A percentile compares a stretch with the other conserved stretches of the same genome.
phyloP scores from a whole-genome alignment of 1,140 invertebrate genomes.

The Archivesica marissinica region DNA sequence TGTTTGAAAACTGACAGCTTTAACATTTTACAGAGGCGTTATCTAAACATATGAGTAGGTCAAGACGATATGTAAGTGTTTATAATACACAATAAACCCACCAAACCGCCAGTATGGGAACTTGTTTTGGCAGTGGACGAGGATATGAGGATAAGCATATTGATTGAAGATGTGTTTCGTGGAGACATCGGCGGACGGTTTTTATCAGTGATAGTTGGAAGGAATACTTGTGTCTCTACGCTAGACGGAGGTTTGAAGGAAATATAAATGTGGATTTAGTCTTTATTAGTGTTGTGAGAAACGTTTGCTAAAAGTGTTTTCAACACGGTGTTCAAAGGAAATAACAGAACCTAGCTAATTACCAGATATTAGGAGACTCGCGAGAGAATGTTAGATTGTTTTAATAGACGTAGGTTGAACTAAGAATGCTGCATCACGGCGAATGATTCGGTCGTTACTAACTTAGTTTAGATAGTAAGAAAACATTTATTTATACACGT shows the following conservation, averaged over 20 bases:
- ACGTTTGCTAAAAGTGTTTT: neutral
- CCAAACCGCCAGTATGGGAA: neutral
- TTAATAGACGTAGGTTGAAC: no score
- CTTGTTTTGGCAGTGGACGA: neutral
- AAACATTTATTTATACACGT: no score
- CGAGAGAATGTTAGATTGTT: no score
- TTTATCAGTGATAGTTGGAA: neutral
- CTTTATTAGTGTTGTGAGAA: neutral
- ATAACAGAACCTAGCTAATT: no score
- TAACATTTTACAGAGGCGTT: constrained; percentile 8
- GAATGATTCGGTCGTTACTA: no score
- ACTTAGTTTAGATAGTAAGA: no score
- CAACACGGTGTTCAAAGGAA: no score
- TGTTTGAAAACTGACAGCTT: constrained; percentile 34
- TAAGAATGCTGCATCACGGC: no score
- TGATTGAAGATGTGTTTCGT: neutral
- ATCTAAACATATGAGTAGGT: neutral
- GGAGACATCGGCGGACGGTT: neutral
- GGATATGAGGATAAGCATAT: constrained; percentile 8
- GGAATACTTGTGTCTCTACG: constrained; percentile 19
- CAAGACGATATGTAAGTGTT: constrained; percentile 18
- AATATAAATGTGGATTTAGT: constrained; percentile 19
- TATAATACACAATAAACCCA: constrained; percentile 4
- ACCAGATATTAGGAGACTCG: no score
- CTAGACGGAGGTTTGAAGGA: constrained; percentile 15